Evolutionary conservation across 30 jellyfish, hydroid and myxozoan genomes (phyloP).

Genomic region (Aurelia coerulea): DNA sequence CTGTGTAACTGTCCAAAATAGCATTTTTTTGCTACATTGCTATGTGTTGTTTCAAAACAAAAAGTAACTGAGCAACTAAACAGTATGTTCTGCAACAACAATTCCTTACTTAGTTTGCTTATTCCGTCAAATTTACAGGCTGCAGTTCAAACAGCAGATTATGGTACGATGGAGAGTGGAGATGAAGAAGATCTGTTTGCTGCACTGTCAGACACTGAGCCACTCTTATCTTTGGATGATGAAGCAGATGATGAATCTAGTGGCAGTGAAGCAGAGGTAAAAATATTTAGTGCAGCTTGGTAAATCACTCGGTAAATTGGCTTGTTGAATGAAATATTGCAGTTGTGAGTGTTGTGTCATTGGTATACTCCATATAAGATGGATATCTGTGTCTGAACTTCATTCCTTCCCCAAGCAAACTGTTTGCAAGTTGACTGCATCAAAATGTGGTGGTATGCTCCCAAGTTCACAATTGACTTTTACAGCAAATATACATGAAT

Average conservation of each 20-base stretch:
- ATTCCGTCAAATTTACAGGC: not conserved
- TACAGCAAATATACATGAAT: not conserved
- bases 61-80: too few species aligned
- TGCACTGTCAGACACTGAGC: constrained; percentile 5
- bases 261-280: not conserved
- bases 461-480: not conserved
- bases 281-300: constrained; percentile 1
- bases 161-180: constrained; percentile 8
- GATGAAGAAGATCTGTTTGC: constrained; percentile 17
- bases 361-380: too few species aligned
- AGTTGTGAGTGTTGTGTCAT: too few species aligned
- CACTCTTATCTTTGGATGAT: constrained; percentile 10
- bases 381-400: too few species aligned
- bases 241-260: not conserved
- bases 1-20: too few species aligned
- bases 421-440: too few species aligned
- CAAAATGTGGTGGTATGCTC: too few species aligned
- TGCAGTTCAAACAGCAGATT: constrained; percentile 10
- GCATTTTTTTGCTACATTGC: too few species aligned
- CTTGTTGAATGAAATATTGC: not conserved
- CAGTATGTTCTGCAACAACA: too few species aligned
- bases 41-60: too few species aligned
- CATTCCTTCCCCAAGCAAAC: too few species aligned
- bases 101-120: too few species aligned
- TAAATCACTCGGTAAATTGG: not conserved